Evolutionary conservation across 2,113 vertebrate genomes (phyloP).

Genomic region (Aplodontia rufa): DNA sequence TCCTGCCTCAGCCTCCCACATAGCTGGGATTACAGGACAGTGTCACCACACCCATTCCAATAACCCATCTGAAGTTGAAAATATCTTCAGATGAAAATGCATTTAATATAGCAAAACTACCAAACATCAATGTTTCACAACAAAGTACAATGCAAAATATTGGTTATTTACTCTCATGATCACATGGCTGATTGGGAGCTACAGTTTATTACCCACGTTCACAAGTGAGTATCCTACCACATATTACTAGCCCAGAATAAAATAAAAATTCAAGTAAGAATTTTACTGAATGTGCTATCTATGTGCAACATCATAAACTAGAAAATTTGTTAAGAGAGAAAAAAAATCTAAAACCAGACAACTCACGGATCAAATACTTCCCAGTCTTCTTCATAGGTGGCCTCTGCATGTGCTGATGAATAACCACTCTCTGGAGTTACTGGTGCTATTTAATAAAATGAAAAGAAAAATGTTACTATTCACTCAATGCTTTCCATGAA

Average conservation of each 20-base stretch:
- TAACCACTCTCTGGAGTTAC: conserved; percentile 94
- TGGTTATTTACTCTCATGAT: background rate
- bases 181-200: background rate
- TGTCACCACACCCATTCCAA: background rate
- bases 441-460: conserved; percentile 87
- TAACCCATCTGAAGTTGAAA: background rate
- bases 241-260: background rate
- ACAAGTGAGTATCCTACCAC: background rate
- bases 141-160: background rate
- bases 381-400: conserved; percentile 99
- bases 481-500: background rate
- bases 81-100: background rate
- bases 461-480: conserved; percentile 63
- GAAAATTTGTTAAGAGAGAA: background rate
- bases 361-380: conserved; percentile 99
- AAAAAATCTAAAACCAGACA: background rate
- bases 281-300: background rate
- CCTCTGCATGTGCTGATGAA: conserved; percentile 93
- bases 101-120: background rate
- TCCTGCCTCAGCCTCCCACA: background rate
- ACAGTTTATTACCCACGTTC: background rate
- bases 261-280: background rate
- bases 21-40: background rate
- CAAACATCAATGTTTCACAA: background rate
- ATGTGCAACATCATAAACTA: background rate